Conservation (phyloP, 2,797 vertebrate species). For the Liparis tanakae region DNA sequence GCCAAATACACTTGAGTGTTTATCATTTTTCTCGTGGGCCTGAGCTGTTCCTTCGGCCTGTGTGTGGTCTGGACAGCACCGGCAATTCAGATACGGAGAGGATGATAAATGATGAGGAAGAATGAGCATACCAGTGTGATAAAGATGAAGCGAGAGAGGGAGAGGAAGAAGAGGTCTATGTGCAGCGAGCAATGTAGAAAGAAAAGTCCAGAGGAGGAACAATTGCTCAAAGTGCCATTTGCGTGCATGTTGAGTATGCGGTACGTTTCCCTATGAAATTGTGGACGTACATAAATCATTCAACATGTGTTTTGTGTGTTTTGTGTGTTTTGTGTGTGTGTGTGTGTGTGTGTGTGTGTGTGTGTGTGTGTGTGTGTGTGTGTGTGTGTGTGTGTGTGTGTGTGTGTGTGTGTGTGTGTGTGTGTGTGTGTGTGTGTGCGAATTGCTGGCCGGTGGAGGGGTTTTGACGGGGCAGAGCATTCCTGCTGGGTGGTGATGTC, state of each 20-base stretch:
- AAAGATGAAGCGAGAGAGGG: constrained; percentile 29
- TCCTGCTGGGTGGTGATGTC: constrained; percentile 88
- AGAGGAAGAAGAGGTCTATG: constrained; percentile 24
- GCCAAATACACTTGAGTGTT: constrained; percentile 23
- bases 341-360: constrained; percentile 13
- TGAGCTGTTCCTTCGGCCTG: constrained; percentile 37
- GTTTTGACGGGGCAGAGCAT: constrained; percentile 84
- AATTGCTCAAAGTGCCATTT: constrained; percentile 45
- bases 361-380: constrained; percentile 20
- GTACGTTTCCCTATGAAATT: constrained; percentile 57
- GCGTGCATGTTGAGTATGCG: constrained; percentile 32
- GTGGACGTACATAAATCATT: constrained; percentile 72
- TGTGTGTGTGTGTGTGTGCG: constrained; percentile 14
- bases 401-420: constrained; percentile 27
- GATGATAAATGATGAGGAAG: constrained; percentile 35
- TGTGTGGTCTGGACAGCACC: constrained; percentile 53
- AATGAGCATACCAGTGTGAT: constrained; percentile 38
- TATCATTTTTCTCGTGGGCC: constrained; percentile 21
- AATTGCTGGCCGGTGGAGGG: constrained; percentile 68
- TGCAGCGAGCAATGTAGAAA: constrained; percentile 35
- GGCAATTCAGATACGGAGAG: constrained; percentile 27
- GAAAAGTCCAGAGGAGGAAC: constrained; percentile 36
- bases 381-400: constrained; percentile 17
- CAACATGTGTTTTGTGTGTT: constrained; percentile 67
- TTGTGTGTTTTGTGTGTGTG: constrained; percentile 31